phyloP scores from a whole-genome alignment of 2,797 vertebrate species.

The Astyanax mexicanus region DNA sequence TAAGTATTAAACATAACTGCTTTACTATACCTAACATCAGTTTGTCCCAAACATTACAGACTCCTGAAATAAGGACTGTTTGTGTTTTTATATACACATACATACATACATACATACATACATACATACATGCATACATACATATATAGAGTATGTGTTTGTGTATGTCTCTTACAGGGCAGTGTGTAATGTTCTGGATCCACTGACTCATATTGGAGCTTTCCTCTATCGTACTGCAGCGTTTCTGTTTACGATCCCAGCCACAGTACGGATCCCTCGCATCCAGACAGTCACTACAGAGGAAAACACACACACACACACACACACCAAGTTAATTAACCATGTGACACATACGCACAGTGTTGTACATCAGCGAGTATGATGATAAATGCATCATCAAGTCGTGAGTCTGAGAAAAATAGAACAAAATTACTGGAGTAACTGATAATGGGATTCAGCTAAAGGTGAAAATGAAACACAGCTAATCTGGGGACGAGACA shows the following conservation, averaged over 20 bases:
- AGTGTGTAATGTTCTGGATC: constrained; percentile 90
- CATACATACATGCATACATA: too few relatives aligned
- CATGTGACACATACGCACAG: not conserved
- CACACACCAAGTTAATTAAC: not conserved
- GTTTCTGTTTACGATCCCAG: constrained; percentile 90
- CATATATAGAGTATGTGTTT: constrained; percentile 27
- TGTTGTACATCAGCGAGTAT: not conserved
- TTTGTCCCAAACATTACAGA: too few relatives aligned
- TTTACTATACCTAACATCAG: too few relatives aligned
- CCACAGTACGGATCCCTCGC: constrained; percentile 97
- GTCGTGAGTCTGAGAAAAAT: not conserved
- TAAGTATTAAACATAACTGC: too few relatives aligned
- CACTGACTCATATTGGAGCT: constrained; percentile 93
- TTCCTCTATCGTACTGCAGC: constrained; percentile 90
- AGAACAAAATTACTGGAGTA: not conserved
- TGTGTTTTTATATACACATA: too few relatives aligned
- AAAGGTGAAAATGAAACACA: not conserved
- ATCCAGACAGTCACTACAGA: constrained; percentile 84
- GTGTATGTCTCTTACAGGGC: constrained; percentile 84
- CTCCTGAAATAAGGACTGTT: too few relatives aligned
- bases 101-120: too few relatives aligned
- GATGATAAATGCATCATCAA: not conserved
- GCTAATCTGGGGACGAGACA: not conserved
- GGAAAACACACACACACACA: constrained; percentile 17
- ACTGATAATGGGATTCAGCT: not conserved